Evolutionary conservation across 2,113 vertebrate genomes (phyloP), one percentile per base, ranked within the genome.

Genomic region (Phrynosoma platyrhinos): DNA sequence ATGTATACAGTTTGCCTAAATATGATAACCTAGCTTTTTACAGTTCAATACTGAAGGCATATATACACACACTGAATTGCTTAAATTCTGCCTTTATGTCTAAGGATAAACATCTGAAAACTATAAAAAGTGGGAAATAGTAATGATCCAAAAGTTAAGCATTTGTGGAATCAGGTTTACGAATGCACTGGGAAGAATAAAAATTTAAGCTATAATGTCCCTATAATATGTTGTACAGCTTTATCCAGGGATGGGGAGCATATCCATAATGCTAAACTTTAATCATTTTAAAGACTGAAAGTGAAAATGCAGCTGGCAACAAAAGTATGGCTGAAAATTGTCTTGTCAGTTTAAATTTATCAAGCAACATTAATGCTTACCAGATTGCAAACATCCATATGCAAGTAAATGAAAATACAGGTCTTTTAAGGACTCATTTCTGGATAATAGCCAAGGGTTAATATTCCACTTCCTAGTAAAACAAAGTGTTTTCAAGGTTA

Each of bases 401-500:
- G 0, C 32, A 91, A 89, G 82, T 53, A 94, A 90, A 55, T 75
- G 6, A 88, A 76, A 88, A 89, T 62, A 32, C 1, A 55, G 14
- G 4, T 4, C 2, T 40, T 10, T 62, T 93, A 82, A 76, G 87
- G 25, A 9, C 86, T 55, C 62, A 75, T 76, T 81, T 83, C 21
- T 86, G 74, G 42, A 86, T 74, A 10, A 94, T 91, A 72, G 68
- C 40, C 77, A 91, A 62, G 0, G 3, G 18, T 75, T 87, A 78
- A 58, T 86, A 89, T 86, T 74, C 74, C 27, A 88, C 77, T 62
- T 21, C 36, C 62, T 88, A 76, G 47, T 79, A 89, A 94, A 88
- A 90, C 9, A 68, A 83, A 90, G 91, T 1, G 12, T 30, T 81
- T 93, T 75, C 68, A 69, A 90, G 1, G 36, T 30, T 64, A 93